phyloP scores from a whole-genome alignment of 2,797 vertebrate genomes.

The Acanthiza pusilla region DNA sequence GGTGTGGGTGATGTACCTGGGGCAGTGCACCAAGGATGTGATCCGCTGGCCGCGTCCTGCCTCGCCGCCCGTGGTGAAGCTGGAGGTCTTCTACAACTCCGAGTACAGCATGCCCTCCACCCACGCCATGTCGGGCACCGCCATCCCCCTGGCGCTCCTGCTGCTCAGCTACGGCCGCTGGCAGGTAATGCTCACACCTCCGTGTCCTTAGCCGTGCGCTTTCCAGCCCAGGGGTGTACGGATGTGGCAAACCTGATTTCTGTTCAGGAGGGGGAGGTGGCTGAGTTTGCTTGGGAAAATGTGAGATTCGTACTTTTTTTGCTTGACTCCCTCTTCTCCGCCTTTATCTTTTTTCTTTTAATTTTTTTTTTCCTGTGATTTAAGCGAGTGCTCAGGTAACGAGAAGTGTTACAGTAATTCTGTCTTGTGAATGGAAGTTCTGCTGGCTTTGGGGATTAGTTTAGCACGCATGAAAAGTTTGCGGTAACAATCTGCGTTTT shows the following conservation, averaged over 20 bases:
- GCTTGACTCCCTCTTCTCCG: fast-evolving
- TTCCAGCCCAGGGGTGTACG: background rate
- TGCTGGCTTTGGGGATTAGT: background rate
- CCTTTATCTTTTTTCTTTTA: background rate
- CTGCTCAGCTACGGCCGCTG: slow-evolving; percentile 87
- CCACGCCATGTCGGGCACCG: slow-evolving; percentile 96
- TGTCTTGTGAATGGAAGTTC: background rate
- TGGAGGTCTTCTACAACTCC: slow-evolving; percentile 96
- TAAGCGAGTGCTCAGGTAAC: background rate
- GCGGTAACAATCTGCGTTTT: background rate
- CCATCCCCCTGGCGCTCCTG: slow-evolving; percentile 89
- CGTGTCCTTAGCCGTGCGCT: background rate
- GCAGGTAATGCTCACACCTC: slow-evolving; percentile 77
- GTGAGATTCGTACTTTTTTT: background rate
- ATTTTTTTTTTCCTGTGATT: background rate
- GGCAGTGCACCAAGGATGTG: slow-evolving; percentile 96
- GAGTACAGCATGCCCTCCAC: slow-evolving; percentile 99
- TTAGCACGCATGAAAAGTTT: background rate
- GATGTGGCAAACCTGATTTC: background rate
- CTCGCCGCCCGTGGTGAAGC: slow-evolving; percentile 92
- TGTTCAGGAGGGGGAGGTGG: background rate
- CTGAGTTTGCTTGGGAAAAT: background rate
- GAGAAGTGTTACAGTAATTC: background rate
- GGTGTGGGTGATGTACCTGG: slow-evolving; percentile 97
- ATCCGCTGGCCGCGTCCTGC: slow-evolving; percentile 89